Conservation (phyloP, 2,888 invertebrate species). For the Idaea dimidiata region DNA sequence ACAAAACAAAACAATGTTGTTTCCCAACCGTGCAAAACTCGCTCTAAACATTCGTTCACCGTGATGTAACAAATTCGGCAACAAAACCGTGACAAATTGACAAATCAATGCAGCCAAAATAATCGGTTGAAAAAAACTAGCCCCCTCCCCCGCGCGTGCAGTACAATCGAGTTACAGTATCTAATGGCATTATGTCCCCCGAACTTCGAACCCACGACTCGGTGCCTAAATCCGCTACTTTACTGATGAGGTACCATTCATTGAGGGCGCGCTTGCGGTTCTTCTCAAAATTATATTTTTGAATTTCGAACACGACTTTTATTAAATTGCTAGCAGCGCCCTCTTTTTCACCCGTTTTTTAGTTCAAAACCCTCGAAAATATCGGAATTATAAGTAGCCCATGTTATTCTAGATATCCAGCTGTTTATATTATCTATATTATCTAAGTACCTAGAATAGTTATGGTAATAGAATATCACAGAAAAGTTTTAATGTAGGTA, state of each 20-base stretch:
- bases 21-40: not conserved
- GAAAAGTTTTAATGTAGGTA: not conserved
- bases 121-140: slow-evolving; percentile 25
- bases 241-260: slow-evolving; percentile 67
- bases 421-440: no score
- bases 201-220: slow-evolving; percentile 15
- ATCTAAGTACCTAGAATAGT: no score
- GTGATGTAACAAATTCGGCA: slow-evolving; percentile 13
- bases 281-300: not conserved
- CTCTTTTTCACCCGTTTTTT: no score
- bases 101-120: slow-evolving; percentile 32
- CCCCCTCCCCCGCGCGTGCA: slow-evolving; percentile 21
- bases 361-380: no score
- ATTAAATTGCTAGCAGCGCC: no score
- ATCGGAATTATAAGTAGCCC: no score
- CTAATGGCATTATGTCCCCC: slow-evolving; percentile 54
- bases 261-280: slow-evolving; percentile 25
- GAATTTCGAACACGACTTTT: not conserved
- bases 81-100: slow-evolving; percentile 26
- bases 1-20: not conserved
- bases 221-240: slow-evolving; percentile 44
- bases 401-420: no score
- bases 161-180: slow-evolving; percentile 54
- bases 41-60: not conserved
- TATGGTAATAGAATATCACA: no score